Percentiles rank a stretch among this genome's conserved stretches.
These are phyloP conservation scores for Fringilla coelebs DNA, from an alignment of 2,797 vertebrate species.

Conservation along the genomic window DNA sequence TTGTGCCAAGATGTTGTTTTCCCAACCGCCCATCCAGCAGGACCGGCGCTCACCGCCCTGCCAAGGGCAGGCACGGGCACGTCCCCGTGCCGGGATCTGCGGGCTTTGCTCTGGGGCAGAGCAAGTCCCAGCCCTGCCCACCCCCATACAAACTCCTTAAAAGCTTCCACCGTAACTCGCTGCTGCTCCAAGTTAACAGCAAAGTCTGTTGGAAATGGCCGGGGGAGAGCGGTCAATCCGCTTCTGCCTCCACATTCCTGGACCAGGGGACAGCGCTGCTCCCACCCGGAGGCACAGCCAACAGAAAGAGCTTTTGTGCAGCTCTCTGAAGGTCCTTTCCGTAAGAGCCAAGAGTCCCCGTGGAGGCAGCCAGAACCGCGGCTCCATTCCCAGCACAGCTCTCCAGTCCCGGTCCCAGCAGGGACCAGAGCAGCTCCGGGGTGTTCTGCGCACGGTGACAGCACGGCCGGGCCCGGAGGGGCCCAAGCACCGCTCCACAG, in stretches of 20 bases:
- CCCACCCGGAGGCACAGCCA: not conserved
- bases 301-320: not conserved
- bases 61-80: not conserved
- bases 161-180: not conserved
- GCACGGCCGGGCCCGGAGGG: not conserved
- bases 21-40: not conserved
- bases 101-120: not conserved
- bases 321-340: not conserved
- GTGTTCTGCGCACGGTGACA: fast-evolving
- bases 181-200: not conserved
- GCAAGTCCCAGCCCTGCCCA: not conserved
- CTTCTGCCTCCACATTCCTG: not conserved
- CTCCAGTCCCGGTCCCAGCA: not conserved
- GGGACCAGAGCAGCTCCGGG: too few species aligned
- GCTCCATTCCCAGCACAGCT: not conserved
- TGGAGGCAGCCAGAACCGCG: not conserved
- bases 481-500: not conserved
- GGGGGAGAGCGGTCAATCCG: not conserved
- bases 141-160: not conserved
- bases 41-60: not conserved
- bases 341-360: not conserved
- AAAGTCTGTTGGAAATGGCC: not conserved
- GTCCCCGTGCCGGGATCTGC: fast-evolving
- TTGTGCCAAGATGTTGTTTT: not conserved
- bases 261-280: not conserved